Evolutionary conservation across 2,888 invertebrate species (phyloP).

Genomic region (Globia sparganii): DNA sequence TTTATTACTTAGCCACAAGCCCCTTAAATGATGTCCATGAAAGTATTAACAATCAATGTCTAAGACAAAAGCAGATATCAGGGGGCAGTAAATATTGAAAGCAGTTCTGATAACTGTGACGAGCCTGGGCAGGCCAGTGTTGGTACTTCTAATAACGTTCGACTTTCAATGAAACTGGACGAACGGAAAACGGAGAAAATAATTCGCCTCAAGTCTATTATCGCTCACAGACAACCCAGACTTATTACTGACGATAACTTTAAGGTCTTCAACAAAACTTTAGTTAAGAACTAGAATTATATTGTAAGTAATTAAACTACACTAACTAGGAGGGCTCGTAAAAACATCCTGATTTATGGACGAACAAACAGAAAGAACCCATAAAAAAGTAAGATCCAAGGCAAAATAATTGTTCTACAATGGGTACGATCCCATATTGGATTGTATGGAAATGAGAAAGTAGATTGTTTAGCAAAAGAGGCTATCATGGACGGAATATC

Average conservation of each 20-base stretch:
- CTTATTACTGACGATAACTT: conserved; percentile 15
- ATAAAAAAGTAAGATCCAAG: no score
- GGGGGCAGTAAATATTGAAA: conserved; percentile 23
- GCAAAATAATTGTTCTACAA: no score
- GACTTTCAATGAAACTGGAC: conserved; percentile 19
- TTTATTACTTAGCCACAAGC: no score
- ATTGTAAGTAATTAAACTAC: conserved; percentile 26
- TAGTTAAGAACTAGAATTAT: conserved; percentile 15
- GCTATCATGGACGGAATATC: no score
- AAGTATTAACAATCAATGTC: conserved; percentile 15
- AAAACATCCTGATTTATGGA: conserved; percentile 44
- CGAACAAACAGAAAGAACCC: conserved; percentile 38
- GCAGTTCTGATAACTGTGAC: conserved; percentile 5
- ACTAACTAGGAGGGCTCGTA: conserved; percentile 31
- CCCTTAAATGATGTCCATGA: no score
- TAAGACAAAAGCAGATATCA: conserved; percentile 16
- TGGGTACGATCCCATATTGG: no score
- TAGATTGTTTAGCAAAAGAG: background rate
- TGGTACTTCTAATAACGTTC: conserved; percentile 16
- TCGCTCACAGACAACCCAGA: conserved; percentile 7
- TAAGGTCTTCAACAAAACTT: conserved; percentile 17
- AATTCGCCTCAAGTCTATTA: conserved; percentile 15
- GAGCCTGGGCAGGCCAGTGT: background rate
- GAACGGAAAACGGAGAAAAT: conserved; percentile 19
- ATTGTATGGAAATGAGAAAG: no score